Conservation (phyloP, 2,888 invertebrate genomes). For the Blomia tropicalis region DNA sequence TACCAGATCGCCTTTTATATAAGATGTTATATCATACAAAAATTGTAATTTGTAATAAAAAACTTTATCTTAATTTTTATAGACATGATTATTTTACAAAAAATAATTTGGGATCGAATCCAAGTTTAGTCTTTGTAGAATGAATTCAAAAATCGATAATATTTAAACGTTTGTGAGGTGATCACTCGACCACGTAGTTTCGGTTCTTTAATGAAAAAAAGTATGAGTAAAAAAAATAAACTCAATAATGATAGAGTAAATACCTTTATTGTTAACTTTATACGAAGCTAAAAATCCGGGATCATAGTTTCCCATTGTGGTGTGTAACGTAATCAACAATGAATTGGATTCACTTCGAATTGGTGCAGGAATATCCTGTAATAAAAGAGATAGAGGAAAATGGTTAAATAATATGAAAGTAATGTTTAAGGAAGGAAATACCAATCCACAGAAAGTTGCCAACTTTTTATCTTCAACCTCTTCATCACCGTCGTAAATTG, state of each 20-base stretch:
- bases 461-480: constrained; percentile 22
- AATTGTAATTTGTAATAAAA: neutral
- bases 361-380: constrained; percentile 44
- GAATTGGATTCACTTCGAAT: constrained; percentile 43
- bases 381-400: constrained; percentile 32
- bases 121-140: neutral
- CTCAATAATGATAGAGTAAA: too few relatives aligned
- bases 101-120: neutral
- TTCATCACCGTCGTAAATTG: constrained; percentile 43
- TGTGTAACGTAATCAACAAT: constrained; percentile 47
- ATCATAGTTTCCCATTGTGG: constrained; percentile 52
- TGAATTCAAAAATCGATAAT: neutral
- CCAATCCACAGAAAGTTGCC: constrained; percentile 39
- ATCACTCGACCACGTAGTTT: neutral
- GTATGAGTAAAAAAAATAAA: neutral
- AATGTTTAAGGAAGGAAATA: constrained; percentile 32
- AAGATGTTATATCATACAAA: neutral
- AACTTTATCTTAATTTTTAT: neutral
- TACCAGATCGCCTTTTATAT: too few relatives aligned
- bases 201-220: neutral
- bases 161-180: neutral
- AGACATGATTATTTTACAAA: neutral
- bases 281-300: constrained; percentile 49
- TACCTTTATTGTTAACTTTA: constrained; percentile 29
- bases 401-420: neutral